Evolutionary conservation across 2,113 vertebrate species (phyloP).

Genomic region (Dicrurus megarhynchus): DNA sequence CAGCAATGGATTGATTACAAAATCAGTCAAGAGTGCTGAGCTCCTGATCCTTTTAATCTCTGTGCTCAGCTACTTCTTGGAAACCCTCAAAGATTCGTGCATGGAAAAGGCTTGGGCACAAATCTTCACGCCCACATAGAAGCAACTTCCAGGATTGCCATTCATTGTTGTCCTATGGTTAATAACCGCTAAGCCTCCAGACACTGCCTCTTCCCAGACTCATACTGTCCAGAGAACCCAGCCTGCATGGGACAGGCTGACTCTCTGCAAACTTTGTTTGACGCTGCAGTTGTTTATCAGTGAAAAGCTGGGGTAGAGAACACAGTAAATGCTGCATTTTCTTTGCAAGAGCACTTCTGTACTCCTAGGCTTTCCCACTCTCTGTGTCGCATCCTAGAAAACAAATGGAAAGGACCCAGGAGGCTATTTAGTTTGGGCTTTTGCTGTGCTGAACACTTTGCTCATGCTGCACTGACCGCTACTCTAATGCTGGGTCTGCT

Average conservation of each 20-base stretch:
- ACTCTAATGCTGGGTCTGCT: neutral
- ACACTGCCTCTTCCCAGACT: neutral
- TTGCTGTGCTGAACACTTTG: neutral
- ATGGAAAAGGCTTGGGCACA: neutral
- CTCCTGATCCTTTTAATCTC: slow-evolving; percentile 22
- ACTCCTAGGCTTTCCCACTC: neutral
- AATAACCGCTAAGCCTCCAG: neutral
- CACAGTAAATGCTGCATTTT: neutral
- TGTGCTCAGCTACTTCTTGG: neutral
- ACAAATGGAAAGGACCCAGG: neutral
- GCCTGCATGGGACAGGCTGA: neutral
- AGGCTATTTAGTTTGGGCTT: neutral
- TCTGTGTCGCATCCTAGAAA: neutral
- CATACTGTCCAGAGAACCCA: neutral
- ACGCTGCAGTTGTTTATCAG: neutral
- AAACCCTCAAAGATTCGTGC: neutral
- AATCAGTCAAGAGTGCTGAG: neutral
- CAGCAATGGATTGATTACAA: neutral
- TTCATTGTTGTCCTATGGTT: neutral
- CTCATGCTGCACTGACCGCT: neutral
- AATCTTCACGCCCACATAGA: neutral
- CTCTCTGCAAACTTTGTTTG: neutral
- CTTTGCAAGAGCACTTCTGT: neutral
- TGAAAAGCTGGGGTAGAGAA: neutral
- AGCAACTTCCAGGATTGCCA: neutral